A percentile compares a stretch with the other conserved stretches of the same genome.
These are phyloP conservation scores for Anthoptus insignis DNA, from an alignment of 2,888 invertebrate species.

Conservation along the genomic window DNA sequence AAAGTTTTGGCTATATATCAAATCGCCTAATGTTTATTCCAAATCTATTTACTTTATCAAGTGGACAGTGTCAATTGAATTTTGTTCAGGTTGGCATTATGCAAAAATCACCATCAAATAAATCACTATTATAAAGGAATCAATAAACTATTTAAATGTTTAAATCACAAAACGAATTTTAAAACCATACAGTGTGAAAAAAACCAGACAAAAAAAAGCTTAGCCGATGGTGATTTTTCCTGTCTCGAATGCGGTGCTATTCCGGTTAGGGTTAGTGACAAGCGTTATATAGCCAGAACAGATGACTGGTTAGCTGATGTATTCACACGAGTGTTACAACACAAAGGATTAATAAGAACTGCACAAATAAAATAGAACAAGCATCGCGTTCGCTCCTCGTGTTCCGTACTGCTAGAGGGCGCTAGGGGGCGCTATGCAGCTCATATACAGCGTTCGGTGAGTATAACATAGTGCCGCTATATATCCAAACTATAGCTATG, in stretches of 20 bases:
- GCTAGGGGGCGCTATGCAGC: conserved; percentile 51
- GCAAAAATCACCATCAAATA: conserved; percentile 30
- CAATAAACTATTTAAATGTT: no score
- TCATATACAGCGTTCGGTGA: conserved; percentile 58
- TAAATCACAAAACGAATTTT: not conserved
- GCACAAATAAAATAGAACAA: conserved; percentile 68
- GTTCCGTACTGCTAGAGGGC: conserved; percentile 49
- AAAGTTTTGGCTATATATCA: no score
- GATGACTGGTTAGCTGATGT: conserved; percentile 46
- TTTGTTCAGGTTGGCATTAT: conserved; percentile 22
- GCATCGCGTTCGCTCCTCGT: conserved; percentile 52
- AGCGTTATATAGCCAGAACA: conserved; percentile 40
- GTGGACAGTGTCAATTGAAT: conserved; percentile 33
- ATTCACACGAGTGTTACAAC: conserved; percentile 29
- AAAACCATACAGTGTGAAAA: no score
- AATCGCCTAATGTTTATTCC: no score
- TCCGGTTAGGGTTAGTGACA: conserved; percentile 36
- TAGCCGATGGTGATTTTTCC: conserved; percentile 21
- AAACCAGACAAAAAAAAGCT: no score
- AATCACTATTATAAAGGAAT: not conserved
- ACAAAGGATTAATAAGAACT: conserved; percentile 21
- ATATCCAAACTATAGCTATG: conserved; percentile 53
- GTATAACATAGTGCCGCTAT: conserved; percentile 55
- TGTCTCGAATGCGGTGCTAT: conserved; percentile 24
- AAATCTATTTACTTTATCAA: not conserved